A percentile compares a stretch with the other conserved stretches of the same genome.
phyloP scores from a whole-genome alignment of 1,140 invertebrate species.

The Habropoda laboriosa region DNA sequence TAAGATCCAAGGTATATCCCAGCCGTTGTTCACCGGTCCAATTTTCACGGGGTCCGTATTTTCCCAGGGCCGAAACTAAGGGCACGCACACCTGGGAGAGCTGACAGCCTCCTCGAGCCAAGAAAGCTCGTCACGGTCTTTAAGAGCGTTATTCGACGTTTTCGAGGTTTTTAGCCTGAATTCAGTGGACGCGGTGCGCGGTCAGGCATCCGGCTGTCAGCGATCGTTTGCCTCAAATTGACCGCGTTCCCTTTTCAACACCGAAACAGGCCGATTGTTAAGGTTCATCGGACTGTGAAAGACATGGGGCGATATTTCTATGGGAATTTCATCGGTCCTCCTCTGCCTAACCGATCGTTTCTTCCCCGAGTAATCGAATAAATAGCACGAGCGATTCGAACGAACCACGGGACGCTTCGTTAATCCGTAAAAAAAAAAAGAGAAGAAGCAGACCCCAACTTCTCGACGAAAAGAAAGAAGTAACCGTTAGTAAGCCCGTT shows the following conservation, averaged over 20 bases:
- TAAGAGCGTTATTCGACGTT: constrained; percentile 45
- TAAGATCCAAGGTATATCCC: background rate
- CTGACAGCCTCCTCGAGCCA: background rate
- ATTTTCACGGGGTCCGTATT: background rate
- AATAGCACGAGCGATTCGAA: constrained; percentile 31
- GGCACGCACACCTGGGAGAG: constrained; percentile 7
- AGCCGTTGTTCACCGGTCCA: background rate
- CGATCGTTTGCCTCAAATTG: constrained; percentile 46
- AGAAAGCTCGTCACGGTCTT: constrained; percentile 41
- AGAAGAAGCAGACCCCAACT: too few relatives aligned
- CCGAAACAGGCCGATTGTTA: constrained; percentile 33
- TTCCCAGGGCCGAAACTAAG: background rate
- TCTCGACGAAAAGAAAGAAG: constrained; percentile 9
- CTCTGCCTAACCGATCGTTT: constrained; percentile 18
- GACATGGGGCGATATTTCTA: constrained; percentile 49
- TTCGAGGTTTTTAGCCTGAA: constrained; percentile 41
- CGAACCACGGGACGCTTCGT: constrained; percentile 30
- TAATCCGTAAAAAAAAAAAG: constrained; percentile 20
- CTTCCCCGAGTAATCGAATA: constrained; percentile 26
- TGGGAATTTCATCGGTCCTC: constrained; percentile 46
- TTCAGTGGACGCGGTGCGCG: background rate
- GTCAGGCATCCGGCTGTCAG: constrained; percentile 31
- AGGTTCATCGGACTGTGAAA: constrained; percentile 44
- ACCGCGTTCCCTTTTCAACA: constrained; percentile 45
- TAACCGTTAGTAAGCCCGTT: background rate